Evolutionary conservation across 2,888 invertebrate species (phyloP).

Genomic region (Dolomedes plantarius): DNA sequence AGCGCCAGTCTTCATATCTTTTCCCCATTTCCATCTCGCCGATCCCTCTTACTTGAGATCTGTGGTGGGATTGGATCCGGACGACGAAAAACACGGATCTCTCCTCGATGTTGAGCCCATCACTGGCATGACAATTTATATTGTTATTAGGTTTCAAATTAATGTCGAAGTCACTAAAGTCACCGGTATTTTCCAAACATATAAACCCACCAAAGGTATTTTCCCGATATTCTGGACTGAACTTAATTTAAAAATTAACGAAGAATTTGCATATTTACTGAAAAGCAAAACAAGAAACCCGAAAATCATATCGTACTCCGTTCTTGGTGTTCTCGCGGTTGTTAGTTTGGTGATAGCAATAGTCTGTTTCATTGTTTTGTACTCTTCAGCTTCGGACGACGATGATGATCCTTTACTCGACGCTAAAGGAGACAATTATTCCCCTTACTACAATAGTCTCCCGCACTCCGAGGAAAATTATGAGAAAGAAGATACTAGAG

Average conservation of each 20-base stretch:
- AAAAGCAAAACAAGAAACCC: conserved; percentile 13
- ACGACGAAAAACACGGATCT: conserved; percentile 82
- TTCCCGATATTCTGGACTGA: conserved; percentile 56
- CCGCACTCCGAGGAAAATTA: too few species aligned
- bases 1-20: conserved; percentile 62
- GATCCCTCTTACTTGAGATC: conserved; percentile 50
- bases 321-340: conserved; percentile 23
- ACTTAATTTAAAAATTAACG: conserved; percentile 15
- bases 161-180: conserved; percentile 33
- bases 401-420: conserved; percentile 48
- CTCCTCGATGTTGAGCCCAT: conserved; percentile 93
- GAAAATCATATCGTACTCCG: conserved; percentile 39
- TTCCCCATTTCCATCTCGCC: conserved; percentile 70
- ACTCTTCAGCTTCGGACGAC: neutral
- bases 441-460: too few species aligned
- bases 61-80: conserved; percentile 57
- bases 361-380: neutral
- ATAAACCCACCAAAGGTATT: conserved; percentile 35
- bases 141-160: conserved; percentile 35
- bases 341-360: conserved; percentile 17
- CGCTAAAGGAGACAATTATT: conserved; percentile 23
- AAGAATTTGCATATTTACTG: conserved; percentile 36
- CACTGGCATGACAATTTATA: conserved; percentile 71
- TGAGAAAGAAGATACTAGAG: too few species aligned
- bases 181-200: conserved; percentile 18